phyloP scores from a whole-genome alignment of 2,113 vertebrate genomes.

The Chrysemys picta region DNA sequence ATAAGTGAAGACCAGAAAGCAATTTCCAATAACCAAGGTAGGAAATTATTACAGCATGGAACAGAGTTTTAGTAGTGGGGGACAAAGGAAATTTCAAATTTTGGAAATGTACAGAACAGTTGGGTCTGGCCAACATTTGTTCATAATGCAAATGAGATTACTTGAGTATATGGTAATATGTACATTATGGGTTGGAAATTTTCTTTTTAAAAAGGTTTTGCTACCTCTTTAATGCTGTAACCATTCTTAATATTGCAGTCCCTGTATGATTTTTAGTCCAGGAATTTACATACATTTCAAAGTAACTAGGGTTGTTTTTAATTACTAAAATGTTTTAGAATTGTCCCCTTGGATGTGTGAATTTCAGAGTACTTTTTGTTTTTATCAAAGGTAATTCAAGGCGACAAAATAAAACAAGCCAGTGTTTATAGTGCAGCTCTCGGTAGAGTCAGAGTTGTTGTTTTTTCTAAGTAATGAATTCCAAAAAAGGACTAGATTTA shows the following conservation, averaged over 20 bases:
- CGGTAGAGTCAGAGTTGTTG: not conserved
- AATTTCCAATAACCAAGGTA: not conserved
- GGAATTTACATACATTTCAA: not conserved
- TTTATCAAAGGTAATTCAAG: not conserved
- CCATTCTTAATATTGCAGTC: not conserved
- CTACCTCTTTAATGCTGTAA: not conserved
- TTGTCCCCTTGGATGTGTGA: not conserved
- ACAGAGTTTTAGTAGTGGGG: too few species aligned
- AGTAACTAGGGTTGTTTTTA: not conserved
- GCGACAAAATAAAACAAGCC: not conserved
- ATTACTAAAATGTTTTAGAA: not conserved
- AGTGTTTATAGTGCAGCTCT: not conserved
- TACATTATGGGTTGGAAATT: not conserved
- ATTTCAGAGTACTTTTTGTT: not conserved
- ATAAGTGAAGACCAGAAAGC: not conserved
- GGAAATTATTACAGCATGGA: not conserved
- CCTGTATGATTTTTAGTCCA: not conserved
- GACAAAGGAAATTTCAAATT: not conserved
- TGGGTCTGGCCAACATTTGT: not conserved
- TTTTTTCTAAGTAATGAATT: conserved; percentile 33
- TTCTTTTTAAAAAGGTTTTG: not conserved
- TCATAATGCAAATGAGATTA: not conserved
- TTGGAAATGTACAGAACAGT: not conserved
- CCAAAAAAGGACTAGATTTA: conserved; percentile 22
- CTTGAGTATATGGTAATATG: not conserved